phyloP scores from a whole-genome alignment of 2,797 vertebrate species.

The Vireo griseus region DNA sequence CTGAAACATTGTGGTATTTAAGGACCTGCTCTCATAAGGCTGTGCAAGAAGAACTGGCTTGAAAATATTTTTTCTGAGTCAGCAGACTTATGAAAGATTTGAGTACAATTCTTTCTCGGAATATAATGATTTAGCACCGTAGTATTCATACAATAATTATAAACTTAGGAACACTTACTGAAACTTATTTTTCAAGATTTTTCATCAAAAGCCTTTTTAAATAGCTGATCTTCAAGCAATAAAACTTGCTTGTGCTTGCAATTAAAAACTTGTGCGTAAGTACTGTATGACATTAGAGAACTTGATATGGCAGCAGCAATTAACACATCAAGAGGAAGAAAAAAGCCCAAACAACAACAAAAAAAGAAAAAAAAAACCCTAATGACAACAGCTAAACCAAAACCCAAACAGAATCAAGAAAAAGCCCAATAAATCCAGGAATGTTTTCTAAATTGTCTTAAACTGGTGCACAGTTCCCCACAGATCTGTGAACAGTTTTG shows the following conservation, averaged over 20 bases:
- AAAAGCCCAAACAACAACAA: neutral
- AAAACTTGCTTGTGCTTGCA: neutral
- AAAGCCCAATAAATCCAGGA: neutral
- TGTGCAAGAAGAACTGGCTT: neutral
- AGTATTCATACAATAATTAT: neutral
- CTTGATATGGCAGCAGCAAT: neutral
- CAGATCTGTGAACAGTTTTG: neutral
- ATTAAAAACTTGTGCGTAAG: neutral
- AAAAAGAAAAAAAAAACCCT: rapidly evolving
- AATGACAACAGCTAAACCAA: neutral
- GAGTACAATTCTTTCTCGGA: neutral
- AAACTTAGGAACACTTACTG: neutral
- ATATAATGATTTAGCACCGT: neutral
- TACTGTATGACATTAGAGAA: neutral
- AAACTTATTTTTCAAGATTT: neutral
- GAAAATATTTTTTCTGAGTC: neutral
- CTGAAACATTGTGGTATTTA: neutral
- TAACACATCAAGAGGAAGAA: neutral
- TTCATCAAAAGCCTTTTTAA: neutral
- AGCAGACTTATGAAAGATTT: neutral
- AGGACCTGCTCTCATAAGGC: neutral
- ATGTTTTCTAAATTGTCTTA: neutral
- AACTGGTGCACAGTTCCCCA: neutral
- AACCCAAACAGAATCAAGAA: neutral
- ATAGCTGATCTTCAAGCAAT: neutral